These are phyloP conservation scores for Drosophila anceps DNA, from an alignment of 2,888 invertebrate species.

Conservation along the genomic window DNA sequence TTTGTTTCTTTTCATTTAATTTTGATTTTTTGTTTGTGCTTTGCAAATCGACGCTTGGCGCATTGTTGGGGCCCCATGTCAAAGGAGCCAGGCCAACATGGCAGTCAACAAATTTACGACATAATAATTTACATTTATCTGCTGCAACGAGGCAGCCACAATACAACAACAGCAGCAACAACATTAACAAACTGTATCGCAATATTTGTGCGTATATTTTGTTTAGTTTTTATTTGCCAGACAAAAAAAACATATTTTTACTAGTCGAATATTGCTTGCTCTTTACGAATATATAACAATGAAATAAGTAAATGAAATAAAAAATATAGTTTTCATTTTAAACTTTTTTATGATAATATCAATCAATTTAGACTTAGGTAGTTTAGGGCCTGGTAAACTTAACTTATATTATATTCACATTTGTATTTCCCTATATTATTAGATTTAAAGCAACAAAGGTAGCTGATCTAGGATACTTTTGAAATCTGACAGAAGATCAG, in stretches of 20 bases:
- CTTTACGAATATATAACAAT: conserved; percentile 14
- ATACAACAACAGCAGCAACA: conserved; percentile 42
- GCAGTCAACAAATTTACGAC: conserved; percentile 83
- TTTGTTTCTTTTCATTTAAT: conserved; percentile 20
- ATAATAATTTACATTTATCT: conserved; percentile 85
- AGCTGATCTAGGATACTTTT: too few relatives aligned
- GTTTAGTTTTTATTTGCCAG: conserved; percentile 26
- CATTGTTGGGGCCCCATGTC: conserved; percentile 65
- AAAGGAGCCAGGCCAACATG: conserved; percentile 70
- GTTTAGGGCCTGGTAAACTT: too few relatives aligned
- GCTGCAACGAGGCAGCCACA: conserved; percentile 81
- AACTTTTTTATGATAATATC: too few relatives aligned
- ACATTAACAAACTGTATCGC: conserved; percentile 60
- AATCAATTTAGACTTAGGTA: too few relatives aligned
- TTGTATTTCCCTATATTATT: too few relatives aligned
- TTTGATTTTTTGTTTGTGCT: conserved; percentile 31
- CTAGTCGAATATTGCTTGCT: conserved; percentile 31
- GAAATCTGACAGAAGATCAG: too few relatives aligned
- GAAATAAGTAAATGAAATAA: not conserved
- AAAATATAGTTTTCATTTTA: not conserved
- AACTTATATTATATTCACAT: too few relatives aligned
- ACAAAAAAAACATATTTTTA: not conserved
- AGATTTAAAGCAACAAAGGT: too few relatives aligned
- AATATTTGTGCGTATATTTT: conserved; percentile 56
- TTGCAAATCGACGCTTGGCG: conserved; percentile 61